Evolutionary conservation across 1,140 invertebrate species (phyloP).

Genomic region (Leptoteleia sp.): DNA sequence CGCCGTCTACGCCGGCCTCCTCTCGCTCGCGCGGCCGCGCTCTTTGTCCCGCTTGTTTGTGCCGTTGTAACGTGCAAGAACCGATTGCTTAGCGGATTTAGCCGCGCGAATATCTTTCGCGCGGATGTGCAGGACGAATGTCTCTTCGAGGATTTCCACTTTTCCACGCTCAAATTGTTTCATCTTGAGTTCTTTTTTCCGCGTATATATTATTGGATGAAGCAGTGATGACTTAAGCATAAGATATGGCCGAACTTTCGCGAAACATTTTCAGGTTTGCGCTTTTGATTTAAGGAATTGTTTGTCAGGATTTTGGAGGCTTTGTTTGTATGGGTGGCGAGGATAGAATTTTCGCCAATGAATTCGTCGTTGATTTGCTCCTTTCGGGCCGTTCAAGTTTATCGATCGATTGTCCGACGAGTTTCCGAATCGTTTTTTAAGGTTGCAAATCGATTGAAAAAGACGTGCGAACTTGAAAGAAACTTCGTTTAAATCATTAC

Average conservation of each 20-base stretch:
- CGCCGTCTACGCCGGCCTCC: constrained; percentile 67
- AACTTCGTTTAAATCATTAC: no score
- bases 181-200: constrained; percentile 49
- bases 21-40: not conserved
- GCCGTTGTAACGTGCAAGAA: constrained; percentile 31
- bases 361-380: no score
- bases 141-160: constrained; percentile 49
- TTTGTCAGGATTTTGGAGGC: constrained; percentile 52
- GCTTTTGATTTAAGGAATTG: constrained; percentile 59
- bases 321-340: constrained; percentile 33
- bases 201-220: constrained; percentile 61
- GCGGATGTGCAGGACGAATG: constrained; percentile 44
- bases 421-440: no score
- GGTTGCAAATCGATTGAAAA: no score
- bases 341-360: not conserved
- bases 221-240: constrained; percentile 57
- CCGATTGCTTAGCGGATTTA: constrained; percentile 68
- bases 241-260: constrained; percentile 55
- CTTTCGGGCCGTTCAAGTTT: no score
- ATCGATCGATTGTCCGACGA: no score
- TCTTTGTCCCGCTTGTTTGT: constrained; percentile 60
- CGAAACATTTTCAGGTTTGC: constrained; percentile 42
- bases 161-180: constrained; percentile 31
- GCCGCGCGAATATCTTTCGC: constrained; percentile 49
- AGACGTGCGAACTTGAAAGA: no score